A percentile compares a stretch with the other conserved stretches of the same genome.
Evolutionary conservation across 2,113 vertebrate genomes (phyloP).

Genomic region (Oryzias javanicus): DNA sequence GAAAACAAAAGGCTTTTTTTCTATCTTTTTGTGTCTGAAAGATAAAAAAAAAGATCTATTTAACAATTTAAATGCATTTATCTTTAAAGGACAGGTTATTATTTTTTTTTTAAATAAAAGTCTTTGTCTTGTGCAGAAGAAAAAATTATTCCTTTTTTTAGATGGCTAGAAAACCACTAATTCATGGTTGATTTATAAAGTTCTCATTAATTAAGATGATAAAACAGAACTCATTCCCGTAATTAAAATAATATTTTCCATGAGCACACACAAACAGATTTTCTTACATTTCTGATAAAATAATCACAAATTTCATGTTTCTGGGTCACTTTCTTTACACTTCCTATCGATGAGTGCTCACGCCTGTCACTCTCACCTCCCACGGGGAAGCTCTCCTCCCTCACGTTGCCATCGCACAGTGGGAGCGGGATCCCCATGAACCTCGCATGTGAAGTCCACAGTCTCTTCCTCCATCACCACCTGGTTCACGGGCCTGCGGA

Average conservation of each 20-base stretch:
- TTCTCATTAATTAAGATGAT: too few species aligned
- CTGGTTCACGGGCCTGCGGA: constrained; percentile 91
- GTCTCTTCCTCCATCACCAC: constrained; percentile 93
- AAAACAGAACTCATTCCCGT: too few species aligned
- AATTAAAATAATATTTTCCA: too few species aligned
- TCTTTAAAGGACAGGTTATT: background rate
- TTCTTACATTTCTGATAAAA: too few species aligned
- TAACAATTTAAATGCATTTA: background rate
- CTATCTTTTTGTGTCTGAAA: too few species aligned
- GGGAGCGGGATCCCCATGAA: constrained; percentile 92
- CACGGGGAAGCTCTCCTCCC: constrained; percentile 89
- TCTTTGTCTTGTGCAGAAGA: too few species aligned
- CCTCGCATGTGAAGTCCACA: constrained; percentile 92
- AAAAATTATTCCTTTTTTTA: too few species aligned
- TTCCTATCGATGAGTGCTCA: constrained; percentile 1
- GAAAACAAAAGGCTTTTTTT: too few species aligned
- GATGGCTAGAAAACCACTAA: too few species aligned
- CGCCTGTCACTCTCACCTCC: constrained; percentile 78
- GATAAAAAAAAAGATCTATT: background rate
- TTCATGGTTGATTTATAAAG: too few species aligned
- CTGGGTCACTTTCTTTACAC: background rate
- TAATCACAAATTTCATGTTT: too few species aligned
- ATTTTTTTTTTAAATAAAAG: background rate
- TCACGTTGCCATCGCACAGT: constrained; percentile 94
- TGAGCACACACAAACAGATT: too few species aligned